Base-by-base conservation (phyloP, 2,113 vertebrate genomes). In the Vireo altiloquus region DNA sequence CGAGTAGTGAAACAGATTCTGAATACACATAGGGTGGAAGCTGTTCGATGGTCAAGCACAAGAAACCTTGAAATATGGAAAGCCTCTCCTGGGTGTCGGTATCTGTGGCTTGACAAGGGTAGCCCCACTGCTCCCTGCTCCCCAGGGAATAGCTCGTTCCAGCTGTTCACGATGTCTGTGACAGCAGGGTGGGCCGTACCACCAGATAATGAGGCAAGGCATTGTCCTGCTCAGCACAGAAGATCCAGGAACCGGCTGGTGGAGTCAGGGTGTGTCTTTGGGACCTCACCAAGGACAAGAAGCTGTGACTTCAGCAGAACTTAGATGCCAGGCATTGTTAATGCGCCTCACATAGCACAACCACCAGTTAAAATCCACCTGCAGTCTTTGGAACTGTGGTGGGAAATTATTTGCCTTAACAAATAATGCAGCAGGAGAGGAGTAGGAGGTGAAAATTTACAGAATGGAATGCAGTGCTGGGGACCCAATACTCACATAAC, bases 71-170 rank as follows among this genome's bases (percentile, higher is more conserved):
- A n/a, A 59, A n/a, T 10, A 13, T 0, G 0, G 35, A 24, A 50
- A 33, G 14, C 8, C 22, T 35, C 19, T 27, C 79, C 5, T 18
- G n/a, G 27, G 5, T 28, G 13, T 69, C 66, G 30, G 11, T 12
- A 2, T 50, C 61, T 66, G 65, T 54, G 60, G n/a, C 2, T 1
- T 13, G 49, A 16, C 17, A 28, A 15, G 42, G 42, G 24, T 30
- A 35, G 53, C 39, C 15, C 4, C 0, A 2, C 15, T 19, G 31
- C 9, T 57, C 18, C 57, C 22, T 50, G 44, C 4, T 27, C 33
- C 7, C 1, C 24, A 0, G 6, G 8, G 33, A 75, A 7, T 3
- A 9, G 21, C 49, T 86, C 2, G 1, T 56, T 56, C 22, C 39
- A 64, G 66, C 91, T 86, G 20, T 12, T 54, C 7, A 0, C 37